Conservation (phyloP, 2,888 invertebrate genomes). For the Tinea pellionella region DNA sequence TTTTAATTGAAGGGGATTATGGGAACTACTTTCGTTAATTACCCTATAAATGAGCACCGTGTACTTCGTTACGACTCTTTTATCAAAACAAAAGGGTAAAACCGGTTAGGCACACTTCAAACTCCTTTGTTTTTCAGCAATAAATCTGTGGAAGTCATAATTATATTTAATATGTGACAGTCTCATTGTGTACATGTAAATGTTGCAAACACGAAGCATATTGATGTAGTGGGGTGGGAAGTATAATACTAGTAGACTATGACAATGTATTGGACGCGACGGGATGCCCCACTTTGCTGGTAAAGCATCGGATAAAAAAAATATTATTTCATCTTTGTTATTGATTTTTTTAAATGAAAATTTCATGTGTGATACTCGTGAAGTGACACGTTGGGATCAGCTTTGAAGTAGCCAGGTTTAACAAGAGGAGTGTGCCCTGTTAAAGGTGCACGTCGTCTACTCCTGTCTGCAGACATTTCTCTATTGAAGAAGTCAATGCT, state of each 20-base stretch:
- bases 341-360: too few species aligned
- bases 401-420: too few species aligned
- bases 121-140: conserved; percentile 54
- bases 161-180: conserved; percentile 65
- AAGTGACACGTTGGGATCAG: too few species aligned
- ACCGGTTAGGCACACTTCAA: conserved; percentile 46
- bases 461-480: too few species aligned
- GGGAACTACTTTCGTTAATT: conserved; percentile 61
- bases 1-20: conserved; percentile 50
- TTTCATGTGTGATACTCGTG: too few species aligned
- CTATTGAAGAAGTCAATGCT: too few species aligned
- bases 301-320: conserved; percentile 23
- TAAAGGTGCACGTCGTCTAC: too few species aligned
- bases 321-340: neutral
- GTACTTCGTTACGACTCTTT: conserved; percentile 33
- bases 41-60: conserved; percentile 57
- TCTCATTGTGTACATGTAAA: conserved; percentile 61
- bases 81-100: conserved; percentile 53
- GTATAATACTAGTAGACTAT: conserved; percentile 22
- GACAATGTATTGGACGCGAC: conserved; percentile 46
- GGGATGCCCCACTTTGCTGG: conserved; percentile 46
- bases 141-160: conserved; percentile 63
- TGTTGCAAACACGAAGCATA: conserved; percentile 34
- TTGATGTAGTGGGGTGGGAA: conserved; percentile 57
- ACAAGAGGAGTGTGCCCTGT: too few species aligned